These are phyloP conservation scores for Piscicola geometra DNA, from an alignment of 2,888 invertebrate species.

Conservation along the genomic window DNA sequence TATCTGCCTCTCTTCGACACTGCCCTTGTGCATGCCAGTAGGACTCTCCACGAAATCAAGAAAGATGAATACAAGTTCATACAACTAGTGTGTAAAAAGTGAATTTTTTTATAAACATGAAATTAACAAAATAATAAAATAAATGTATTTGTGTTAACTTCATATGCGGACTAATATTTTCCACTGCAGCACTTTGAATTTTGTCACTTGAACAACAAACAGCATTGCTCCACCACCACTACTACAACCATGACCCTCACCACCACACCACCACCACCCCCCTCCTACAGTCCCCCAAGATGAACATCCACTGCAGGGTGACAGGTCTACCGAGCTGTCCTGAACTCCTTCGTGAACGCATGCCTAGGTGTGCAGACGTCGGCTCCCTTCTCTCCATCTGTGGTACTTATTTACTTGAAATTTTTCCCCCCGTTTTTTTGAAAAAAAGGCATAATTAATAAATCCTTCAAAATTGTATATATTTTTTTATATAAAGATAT, in stretches of 20 bases:
- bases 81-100: neutral
- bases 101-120: no score
- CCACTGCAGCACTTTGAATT: no score
- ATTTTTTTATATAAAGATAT: neutral
- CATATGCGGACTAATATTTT: no score
- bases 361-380: conserved; percentile 69
- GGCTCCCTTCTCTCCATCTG: conserved; percentile 69
- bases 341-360: conserved; percentile 62
- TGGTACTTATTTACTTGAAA: no score
- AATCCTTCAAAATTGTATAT: neutral
- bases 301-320: conserved; percentile 67
- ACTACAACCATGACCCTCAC: no score
- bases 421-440: no score
- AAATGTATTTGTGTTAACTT: no score
- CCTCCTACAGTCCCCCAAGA: conserved; percentile 58
- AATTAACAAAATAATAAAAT: no score
- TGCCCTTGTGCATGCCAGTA: conserved; percentile 49
- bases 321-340: conserved; percentile 66
- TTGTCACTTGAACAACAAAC: no score
- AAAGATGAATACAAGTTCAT: neutral
- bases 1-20: conserved; percentile 65
- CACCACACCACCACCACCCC: neutral
- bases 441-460: no score
- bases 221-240: neutral
- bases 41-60: conserved; percentile 58